Percentiles rank a stretch among this genome's conserved stretches.
Conservation (phyloP, 2,888 invertebrate genomes). For the Cheilosia grossa region DNA sequence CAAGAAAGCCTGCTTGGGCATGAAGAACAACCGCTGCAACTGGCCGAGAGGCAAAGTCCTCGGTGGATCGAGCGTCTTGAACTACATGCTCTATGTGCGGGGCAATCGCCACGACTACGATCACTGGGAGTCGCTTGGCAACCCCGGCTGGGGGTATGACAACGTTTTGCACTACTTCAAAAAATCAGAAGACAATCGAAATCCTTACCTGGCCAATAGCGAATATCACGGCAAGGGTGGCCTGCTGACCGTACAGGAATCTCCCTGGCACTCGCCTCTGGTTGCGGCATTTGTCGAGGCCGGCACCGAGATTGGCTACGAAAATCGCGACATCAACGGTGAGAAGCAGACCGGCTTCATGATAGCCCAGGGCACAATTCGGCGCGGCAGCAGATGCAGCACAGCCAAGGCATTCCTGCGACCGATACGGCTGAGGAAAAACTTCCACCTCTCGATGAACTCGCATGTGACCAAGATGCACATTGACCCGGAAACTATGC, state of each 20-base stretch:
- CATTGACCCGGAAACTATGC: slow-evolving; percentile 89
- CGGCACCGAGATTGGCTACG: slow-evolving; percentile 92
- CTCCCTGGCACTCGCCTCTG: slow-evolving; percentile 92
- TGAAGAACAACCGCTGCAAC: slow-evolving; percentile 92
- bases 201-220: slow-evolving; percentile 89
- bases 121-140: slow-evolving; percentile 93
- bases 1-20: slow-evolving; percentile 90
- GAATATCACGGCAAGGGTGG: slow-evolving; percentile 90
- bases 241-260: slow-evolving; percentile 90
- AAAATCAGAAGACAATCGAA: slow-evolving; percentile 94
- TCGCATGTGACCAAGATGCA: slow-evolving; percentile 90
- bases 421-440: slow-evolving; percentile 89
- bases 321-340: slow-evolving; percentile 92
- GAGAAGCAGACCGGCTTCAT: slow-evolving; percentile 91
- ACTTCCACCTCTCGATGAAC: slow-evolving; percentile 92
- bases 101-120: slow-evolving; percentile 94
- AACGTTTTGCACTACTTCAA: slow-evolving; percentile 94
- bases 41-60: slow-evolving; percentile 96
- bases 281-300: slow-evolving; percentile 93
- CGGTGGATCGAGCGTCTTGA: slow-evolving; percentile 93
- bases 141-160: slow-evolving; percentile 94
- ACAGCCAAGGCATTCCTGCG: slow-evolving; percentile 94
- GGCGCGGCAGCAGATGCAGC: slow-evolving; percentile 91
- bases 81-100: slow-evolving; percentile 95
- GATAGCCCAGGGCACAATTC: slow-evolving; percentile 92